Evolutionary conservation across 2,113 vertebrate genomes (phyloP), one percentile per base, ranked within the genome.

Genomic region (Chunga burmeisteri): DNA sequence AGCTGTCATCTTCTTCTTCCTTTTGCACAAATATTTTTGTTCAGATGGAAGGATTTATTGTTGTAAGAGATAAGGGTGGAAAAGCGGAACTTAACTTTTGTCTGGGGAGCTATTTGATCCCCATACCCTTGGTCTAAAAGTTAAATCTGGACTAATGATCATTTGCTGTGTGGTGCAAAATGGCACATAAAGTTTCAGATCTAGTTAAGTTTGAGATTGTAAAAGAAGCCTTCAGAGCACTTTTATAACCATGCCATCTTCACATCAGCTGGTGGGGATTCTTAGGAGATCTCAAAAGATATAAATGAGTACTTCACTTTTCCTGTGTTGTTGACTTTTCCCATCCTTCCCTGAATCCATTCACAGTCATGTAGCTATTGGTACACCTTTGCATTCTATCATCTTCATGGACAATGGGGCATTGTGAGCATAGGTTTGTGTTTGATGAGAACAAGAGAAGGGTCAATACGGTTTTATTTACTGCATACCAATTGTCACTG

Each of bases 251-350:
- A 6, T 65, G 30, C 11, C 30, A 10, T 62, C 36, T 66, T 77
- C 26, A 7, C 0, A 0, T 27, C 17, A 17, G 30, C 27, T 72
- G 13, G 11, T 50, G 25, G 2, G 10, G 5, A 16, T 47, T 77
- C 32, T 23, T 36, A 34, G 36, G 47, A 80, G 67, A 84, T n/a
- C 7, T 49, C 21, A 55, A 55, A 82, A 80, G 10, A 20, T 23
- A 32, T 7, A 53, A 53, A 38, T 44, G 9, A 67, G 26, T 59
- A 18, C 27, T 74, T 94, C 26, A 5, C 27, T 79, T 58, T 66
- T 67, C 6, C 9, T 20, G 1, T 49, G 10, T 18, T 78, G 17
- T 11, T 56, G 58, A 34, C 23, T 88, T 73, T 42, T 50, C 7
- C 11, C 11, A 11, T 46, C 29, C 21, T 55, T 66, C 47, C 32